phyloP scores from a whole-genome alignment of 2,113 vertebrate species.

The Mesitornis unicolor region DNA sequence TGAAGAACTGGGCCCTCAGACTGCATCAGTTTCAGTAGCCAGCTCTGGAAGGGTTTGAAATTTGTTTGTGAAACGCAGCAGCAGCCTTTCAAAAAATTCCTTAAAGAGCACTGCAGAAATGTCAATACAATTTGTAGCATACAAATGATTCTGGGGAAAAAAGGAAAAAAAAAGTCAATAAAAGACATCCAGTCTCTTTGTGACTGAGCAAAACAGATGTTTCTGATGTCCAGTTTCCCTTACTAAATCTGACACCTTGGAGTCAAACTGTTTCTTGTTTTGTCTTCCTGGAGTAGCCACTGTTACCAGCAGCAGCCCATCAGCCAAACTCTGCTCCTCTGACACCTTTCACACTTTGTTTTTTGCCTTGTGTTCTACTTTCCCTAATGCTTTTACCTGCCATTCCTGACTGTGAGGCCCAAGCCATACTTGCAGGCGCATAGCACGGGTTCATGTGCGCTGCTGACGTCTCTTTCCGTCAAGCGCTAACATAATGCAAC shows the following conservation, averaged over 20 bases:
- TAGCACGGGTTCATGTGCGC: rapidly evolving
- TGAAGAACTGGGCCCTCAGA: not conserved
- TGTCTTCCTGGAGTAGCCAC: not conserved
- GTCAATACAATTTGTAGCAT: not conserved
- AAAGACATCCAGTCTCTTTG: not conserved
- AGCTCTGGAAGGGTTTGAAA: not conserved
- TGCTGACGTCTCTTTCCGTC: not conserved
- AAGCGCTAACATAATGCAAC: rapidly evolving
- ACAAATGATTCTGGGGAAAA: not conserved
- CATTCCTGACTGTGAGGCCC: not conserved
- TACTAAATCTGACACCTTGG: not conserved
- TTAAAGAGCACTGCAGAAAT: not conserved
- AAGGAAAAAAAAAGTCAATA: not conserved
- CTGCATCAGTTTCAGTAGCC: not conserved
- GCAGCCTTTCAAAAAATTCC: not conserved
- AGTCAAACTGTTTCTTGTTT: not conserved
- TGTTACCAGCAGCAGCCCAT: not conserved
- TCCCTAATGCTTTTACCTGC: not conserved
- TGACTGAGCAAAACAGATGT: not conserved
- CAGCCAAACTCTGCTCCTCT: not conserved
- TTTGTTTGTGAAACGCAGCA: not conserved
- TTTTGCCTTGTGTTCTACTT: not conserved
- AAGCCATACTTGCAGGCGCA: not conserved
- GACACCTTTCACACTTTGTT: not conserved
- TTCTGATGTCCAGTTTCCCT: not conserved